A percentile compares a stretch with the other conserved stretches of the same genome.
phyloP scores from a whole-genome alignment of 2,113 vertebrate species.

The Gymnorhina tibicen region DNA sequence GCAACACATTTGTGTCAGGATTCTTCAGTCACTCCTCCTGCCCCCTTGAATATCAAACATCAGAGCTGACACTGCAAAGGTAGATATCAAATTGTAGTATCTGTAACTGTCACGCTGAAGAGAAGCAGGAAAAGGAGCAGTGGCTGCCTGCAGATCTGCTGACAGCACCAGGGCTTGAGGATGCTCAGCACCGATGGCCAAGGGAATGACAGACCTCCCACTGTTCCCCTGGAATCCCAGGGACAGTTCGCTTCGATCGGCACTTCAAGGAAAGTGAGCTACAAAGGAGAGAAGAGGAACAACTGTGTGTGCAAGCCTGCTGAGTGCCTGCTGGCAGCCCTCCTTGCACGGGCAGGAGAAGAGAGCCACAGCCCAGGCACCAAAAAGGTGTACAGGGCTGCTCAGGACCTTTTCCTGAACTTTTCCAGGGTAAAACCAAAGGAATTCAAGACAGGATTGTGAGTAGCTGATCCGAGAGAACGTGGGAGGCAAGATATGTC shows the following conservation, averaged over 20 bases:
- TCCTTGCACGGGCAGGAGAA: background rate
- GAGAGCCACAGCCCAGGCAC: background rate
- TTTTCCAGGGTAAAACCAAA: background rate
- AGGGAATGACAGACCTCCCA: background rate
- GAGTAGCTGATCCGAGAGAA: background rate
- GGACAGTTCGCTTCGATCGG: background rate
- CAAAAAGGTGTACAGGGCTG: background rate
- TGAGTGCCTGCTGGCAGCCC: background rate
- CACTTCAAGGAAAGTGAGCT: background rate
- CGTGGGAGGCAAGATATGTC: accelerated
- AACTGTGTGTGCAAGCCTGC: background rate
- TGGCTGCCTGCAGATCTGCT: background rate
- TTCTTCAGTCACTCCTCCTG: background rate
- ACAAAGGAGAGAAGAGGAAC: background rate
- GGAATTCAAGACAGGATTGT: background rate
- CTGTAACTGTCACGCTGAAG: background rate
- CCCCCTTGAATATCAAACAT: background rate
- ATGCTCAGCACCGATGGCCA: background rate
- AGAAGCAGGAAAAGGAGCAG: background rate
- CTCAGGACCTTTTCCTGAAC: background rate
- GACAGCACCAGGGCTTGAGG: background rate
- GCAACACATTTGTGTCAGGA: background rate
- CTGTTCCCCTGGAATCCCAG: background rate
- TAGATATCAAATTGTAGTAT: accelerated
- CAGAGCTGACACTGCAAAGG: background rate